Conservation (phyloP, 2,888 invertebrate genomes). For the Ectropis crepuscularia region DNA sequence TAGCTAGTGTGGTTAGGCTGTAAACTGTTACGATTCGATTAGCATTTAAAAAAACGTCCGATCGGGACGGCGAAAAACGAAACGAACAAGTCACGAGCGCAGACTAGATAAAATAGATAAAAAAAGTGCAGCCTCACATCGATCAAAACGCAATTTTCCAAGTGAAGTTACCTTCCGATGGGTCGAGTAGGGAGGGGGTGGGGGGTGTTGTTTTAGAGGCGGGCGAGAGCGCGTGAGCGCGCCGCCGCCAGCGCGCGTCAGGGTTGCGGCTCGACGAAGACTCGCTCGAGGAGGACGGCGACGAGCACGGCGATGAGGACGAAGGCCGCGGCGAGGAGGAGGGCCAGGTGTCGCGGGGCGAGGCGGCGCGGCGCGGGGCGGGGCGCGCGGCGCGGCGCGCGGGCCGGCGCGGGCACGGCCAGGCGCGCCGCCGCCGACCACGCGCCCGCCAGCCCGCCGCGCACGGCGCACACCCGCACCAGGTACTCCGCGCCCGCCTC, state of each 20-base stretch:
- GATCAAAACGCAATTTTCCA: constrained; percentile 16
- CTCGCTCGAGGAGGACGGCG: constrained; percentile 86
- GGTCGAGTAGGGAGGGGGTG: constrained; percentile 33
- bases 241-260: constrained; percentile 77
- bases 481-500: constrained; percentile 90
- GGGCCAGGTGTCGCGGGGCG: constrained; percentile 82
- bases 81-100: constrained; percentile 65
- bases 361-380: constrained; percentile 75
- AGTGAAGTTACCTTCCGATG: constrained; percentile 15
- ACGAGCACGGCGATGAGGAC: constrained; percentile 85
- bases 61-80: constrained; percentile 53
- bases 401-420: constrained; percentile 73
- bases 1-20: no score
- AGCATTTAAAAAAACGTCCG: constrained; percentile 55
- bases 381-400: constrained; percentile 84
- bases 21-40: constrained; percentile 51
- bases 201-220: constrained; percentile 59
- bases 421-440: constrained; percentile 88
- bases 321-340: constrained; percentile 86
- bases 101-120: constrained; percentile 76
- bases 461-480: constrained; percentile 91
- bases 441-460: constrained; percentile 88
- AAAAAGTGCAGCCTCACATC: constrained; percentile 56
- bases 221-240: constrained; percentile 69
- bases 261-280: constrained; percentile 75